Evolutionary conservation across 2,797 vertebrate species (phyloP).

Genomic region (Channallabes apus): DNA sequence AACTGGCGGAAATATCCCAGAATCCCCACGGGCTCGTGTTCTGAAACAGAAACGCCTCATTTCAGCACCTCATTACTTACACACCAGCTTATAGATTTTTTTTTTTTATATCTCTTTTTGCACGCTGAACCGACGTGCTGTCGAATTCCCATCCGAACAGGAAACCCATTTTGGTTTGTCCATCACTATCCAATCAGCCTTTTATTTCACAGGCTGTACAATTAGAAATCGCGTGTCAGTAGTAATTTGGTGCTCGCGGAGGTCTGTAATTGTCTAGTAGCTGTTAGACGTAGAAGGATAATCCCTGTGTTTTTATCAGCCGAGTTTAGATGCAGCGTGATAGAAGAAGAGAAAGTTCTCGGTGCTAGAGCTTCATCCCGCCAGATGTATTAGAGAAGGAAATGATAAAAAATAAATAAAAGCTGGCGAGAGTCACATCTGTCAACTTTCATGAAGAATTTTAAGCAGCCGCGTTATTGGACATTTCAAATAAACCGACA

Average conservation of each 20-base stretch:
- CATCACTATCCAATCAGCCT: neutral
- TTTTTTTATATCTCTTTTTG: too few species aligned
- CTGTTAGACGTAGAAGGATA: neutral
- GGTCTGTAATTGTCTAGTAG: neutral
- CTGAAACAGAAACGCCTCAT: constrained; percentile 38
- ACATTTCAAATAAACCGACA: neutral
- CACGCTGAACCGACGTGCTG: neutral
- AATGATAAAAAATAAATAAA: neutral
- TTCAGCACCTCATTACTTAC: constrained; percentile 47
- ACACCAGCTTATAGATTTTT: neutral
- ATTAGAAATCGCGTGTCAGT: neutral
- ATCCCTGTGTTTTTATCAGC: neutral
- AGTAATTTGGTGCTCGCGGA: neutral
- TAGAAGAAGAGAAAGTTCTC: neutral
- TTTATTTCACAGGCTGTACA: neutral
- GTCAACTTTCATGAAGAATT: neutral
- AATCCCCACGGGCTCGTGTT: neutral
- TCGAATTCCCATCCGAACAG: neutral
- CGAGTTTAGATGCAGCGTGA: neutral
- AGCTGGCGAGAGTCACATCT: neutral
- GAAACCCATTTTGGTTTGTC: neutral
- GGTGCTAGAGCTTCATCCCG: neutral
- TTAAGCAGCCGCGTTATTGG: neutral
- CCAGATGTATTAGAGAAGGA: neutral
- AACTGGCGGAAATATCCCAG: constrained; percentile 38